Base-by-base conservation (phyloP, 2,113 vertebrate genomes). In the Platysteira castanea region DNA sequence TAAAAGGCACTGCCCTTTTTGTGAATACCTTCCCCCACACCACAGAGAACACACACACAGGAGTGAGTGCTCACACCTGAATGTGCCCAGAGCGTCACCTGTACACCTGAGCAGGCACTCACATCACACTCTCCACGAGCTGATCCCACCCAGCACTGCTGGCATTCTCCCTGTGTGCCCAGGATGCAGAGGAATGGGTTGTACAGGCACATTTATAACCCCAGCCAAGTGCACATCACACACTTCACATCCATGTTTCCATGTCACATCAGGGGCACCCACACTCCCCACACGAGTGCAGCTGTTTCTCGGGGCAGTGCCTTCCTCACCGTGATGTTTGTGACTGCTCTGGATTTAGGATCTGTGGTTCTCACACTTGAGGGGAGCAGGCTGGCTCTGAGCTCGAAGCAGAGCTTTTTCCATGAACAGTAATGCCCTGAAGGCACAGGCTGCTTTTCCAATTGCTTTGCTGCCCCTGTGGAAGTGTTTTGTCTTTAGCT, bases 211-310 rank as follows among this genome's bases (percentile, higher is more conserved):
- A 2, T 33, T 35, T 13, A 9, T 4, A 47, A 15, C 24, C 23
- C 21, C 24, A 41, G 22, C 37, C 2, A 0, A 0, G 3, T 33
- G 30, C 11, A 18, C 20, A 10, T 50, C 74, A 27, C 46, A 28
- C 9, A 1, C 26, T 16, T 5, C 56, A 28, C 60, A 14, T 17
- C 59, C 2, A 0, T 2, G 24, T 22, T 80, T 17, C 42, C 39
- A 14, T 5, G 54, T 9, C 71, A 11, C 8, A 4, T 3, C 18
- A 7, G 23, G 23, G 44, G 65, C 0, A 2, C 28, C 52, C 68
- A 28, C 0, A 1, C 27, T 49, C 17, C 76, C 67, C 64, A 15
- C 30, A 22, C 0, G 0, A 5, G 41, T 35, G 10, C 3, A 54
- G 46, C 44, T 59, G 28, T 19, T 87, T 80, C 44, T 77, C 5